A percentile compares a stretch with the other conserved stretches of the same genome.
These are phyloP conservation scores for Bos taurus DNA, from an alignment of 2,113 vertebrate genomes.

Conservation along the genomic window ARS-UCD2.0 NC_037334.1:64761501-64762000, in stretches of 20 bases:
- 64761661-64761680: not conserved
- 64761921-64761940: not conserved
- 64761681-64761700: not conserved
- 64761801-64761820: not conserved
- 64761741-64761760: not conserved
- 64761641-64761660: not conserved
- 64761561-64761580: not conserved
- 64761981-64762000: not conserved
- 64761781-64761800: not conserved
- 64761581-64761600: not conserved
- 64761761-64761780: not conserved
- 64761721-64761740: not conserved
- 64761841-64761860: not conserved
- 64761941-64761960: not conserved
- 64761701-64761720: not conserved
- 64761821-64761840: not conserved
- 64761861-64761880: not conserved
- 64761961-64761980: not conserved
- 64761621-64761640: not conserved
- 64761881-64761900: not conserved
- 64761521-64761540: not conserved
- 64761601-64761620: not conserved
- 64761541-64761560: not conserved
- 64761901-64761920: not conserved
- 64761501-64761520: not conserved